Evolutionary conservation across 2,888 invertebrate species (phyloP).

Genomic region (Euzetes globulus): DNA sequence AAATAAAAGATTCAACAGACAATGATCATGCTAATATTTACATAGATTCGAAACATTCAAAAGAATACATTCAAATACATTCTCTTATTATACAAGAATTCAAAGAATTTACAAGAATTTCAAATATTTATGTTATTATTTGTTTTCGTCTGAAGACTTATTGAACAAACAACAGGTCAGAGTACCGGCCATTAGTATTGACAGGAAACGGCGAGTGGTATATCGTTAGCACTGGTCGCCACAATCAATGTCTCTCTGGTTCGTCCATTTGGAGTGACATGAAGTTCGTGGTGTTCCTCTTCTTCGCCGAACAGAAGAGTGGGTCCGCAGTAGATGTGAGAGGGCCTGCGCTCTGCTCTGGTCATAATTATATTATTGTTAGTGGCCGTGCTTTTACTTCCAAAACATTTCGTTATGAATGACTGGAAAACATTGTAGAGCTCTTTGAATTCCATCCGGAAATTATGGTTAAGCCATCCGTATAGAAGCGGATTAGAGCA

Average conservation of each 20-base stretch:
- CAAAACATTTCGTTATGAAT: background rate
- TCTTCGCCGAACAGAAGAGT: background rate
- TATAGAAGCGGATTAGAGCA: constrained; percentile 85
- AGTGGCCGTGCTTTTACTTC: background rate
- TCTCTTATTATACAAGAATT: too few relatives aligned
- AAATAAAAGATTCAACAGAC: too few relatives aligned
- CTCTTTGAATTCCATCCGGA: constrained; percentile 77
- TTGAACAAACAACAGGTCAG: too few relatives aligned
- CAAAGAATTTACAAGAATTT: too few relatives aligned
- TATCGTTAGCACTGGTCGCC: background rate
- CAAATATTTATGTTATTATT: too few relatives aligned
- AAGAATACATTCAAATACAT: too few relatives aligned
- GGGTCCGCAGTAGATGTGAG: constrained; percentile 1
- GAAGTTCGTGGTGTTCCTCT: background rate
- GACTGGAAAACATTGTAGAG: constrained; percentile 39
- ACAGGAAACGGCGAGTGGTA: background rate
- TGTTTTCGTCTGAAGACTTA: too few relatives aligned
- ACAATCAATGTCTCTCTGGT: background rate
- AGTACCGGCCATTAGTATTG: background rate
- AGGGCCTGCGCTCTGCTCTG: background rate
- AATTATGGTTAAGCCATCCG: constrained; percentile 89
- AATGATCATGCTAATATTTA: too few relatives aligned
- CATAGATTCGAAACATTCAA: too few relatives aligned
- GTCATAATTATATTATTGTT: background rate
- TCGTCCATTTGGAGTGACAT: background rate